Evolutionary conservation across 2,797 vertebrate genomes (phyloP), one percentile per base, ranked within the genome.

Genomic region (Neosalanx taihuensis): DNA sequence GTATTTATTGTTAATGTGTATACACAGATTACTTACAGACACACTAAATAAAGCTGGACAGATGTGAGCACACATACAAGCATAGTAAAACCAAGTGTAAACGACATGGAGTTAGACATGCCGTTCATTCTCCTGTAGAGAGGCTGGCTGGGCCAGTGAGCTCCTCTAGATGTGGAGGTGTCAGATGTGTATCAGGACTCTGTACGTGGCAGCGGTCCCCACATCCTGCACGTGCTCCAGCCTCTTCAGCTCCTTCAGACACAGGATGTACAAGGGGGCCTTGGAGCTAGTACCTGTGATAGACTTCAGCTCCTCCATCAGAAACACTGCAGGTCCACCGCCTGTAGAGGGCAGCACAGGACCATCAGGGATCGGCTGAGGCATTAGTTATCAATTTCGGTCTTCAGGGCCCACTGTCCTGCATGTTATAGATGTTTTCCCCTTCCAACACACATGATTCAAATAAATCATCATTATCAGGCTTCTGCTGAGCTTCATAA

Each of bases 221-320:
- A 76, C 60, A 35, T 88, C 90, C 3, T 75, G 75, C 5, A 89
- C 69, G 0, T 80, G 83, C 41, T 84, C 69, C 76, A 93, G 75
- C 70, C 90, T 89, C 73, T 84, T 85, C 7, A 93, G 89, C 76
- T 91, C 90, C 0, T 71, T 81, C 2, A 93, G 85, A 84, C 90
- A 92, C 59, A 91, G 76, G 70, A 93, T 51, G 76, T 88, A 92
- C 0, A 92, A 35, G 0, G 89, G 83, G 0, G 87, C 82, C 75
- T 79, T 88, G 29, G 76, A 46, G 46, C 89, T 91, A 1, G 81
- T 69, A 0, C 69, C 72, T 17, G 81, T 82, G 2, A 93, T 84
- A 65, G 51, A 84, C 73, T 33, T 85, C 64, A 93, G 81, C 18
- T 91, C 86, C 17, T 89, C 88, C 76, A 83, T 83, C 23, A 61